Evolutionary conservation across 2,888 invertebrate genomes (phyloP).

Genomic region (Lithophane leautieri): DNA sequence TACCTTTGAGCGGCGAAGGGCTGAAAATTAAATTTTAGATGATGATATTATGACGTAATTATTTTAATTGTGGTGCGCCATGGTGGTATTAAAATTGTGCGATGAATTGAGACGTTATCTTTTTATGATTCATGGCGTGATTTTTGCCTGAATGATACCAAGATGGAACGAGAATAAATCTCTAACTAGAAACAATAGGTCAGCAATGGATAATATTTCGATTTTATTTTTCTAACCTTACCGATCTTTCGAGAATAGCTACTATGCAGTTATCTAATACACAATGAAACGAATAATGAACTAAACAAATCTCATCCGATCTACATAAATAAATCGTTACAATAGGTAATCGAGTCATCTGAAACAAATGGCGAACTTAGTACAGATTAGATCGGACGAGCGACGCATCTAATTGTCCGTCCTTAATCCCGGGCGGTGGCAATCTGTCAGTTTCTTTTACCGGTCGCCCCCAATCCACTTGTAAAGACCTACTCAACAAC

Average conservation of each 20-base stretch:
- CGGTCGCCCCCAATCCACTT: slow-evolving; percentile 55
- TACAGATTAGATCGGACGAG: slow-evolving; percentile 76
- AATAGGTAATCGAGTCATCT: slow-evolving; percentile 62
- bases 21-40: slow-evolving; percentile 87
- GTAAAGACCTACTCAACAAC: slow-evolving; percentile 55
- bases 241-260: neutral
- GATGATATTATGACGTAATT: slow-evolving; percentile 84
- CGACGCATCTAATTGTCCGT: slow-evolving; percentile 73
- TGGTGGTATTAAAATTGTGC: slow-evolving; percentile 61
- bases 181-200: neutral
- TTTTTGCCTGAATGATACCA: slow-evolving; percentile 6
- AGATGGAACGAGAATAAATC: neutral
- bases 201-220: neutral
- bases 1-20: slow-evolving; percentile 84
- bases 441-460: slow-evolving; percentile 70
- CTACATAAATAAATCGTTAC: slow-evolving; percentile 58
- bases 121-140: slow-evolving; percentile 26
- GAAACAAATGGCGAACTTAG: slow-evolving; percentile 70
- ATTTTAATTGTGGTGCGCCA: slow-evolving; percentile 81
- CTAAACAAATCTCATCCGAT: slow-evolving; percentile 38
- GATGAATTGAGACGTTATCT: slow-evolving; percentile 52
- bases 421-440: slow-evolving; percentile 72
- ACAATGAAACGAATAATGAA: slow-evolving; percentile 32
- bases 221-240: neutral
- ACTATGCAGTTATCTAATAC: neutral